These are phyloP conservation scores for Galemys pyrenaicus DNA, from an alignment of 2,113 vertebrate species.

Conservation along the genomic window DNA sequence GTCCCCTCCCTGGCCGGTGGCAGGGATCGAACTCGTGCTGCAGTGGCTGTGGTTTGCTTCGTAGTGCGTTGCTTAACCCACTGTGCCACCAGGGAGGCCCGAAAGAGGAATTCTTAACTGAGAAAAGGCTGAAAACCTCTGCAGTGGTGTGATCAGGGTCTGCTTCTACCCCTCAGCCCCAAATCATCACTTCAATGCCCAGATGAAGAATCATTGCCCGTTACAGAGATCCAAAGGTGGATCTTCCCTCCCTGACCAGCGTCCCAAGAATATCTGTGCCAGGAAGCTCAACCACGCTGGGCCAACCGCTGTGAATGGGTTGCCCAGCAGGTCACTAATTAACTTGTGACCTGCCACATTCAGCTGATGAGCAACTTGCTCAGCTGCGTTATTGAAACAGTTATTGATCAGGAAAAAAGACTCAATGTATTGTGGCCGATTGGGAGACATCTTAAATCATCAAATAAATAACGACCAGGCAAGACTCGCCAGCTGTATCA, in stretches of 20 bases:
- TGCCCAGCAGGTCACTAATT: not conserved
- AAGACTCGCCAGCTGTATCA: not conserved
- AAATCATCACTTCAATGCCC: not conserved
- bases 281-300: not conserved
- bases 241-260: not conserved
- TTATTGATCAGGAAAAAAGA: constrained; percentile 49
- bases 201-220: not conserved
- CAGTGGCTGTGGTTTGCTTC: no score
- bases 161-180: not conserved
- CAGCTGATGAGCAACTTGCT: not conserved
- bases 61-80: no score
- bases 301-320: not conserved
- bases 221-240: not conserved
- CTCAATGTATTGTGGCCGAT: not conserved
- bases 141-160: not conserved
- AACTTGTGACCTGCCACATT: not conserved
- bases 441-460: constrained; percentile 47
- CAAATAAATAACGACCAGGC: constrained; percentile 3
- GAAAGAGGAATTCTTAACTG: not conserved
- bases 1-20: no score
- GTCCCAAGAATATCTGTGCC: not conserved
- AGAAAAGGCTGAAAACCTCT: no score
- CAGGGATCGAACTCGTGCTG: no score
- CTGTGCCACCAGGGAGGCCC: no score
- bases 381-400: constrained; percentile 28